Evolutionary conservation across 2,113 vertebrate genomes (phyloP).

Genomic region (Chloropsis cyanopogon): DNA sequence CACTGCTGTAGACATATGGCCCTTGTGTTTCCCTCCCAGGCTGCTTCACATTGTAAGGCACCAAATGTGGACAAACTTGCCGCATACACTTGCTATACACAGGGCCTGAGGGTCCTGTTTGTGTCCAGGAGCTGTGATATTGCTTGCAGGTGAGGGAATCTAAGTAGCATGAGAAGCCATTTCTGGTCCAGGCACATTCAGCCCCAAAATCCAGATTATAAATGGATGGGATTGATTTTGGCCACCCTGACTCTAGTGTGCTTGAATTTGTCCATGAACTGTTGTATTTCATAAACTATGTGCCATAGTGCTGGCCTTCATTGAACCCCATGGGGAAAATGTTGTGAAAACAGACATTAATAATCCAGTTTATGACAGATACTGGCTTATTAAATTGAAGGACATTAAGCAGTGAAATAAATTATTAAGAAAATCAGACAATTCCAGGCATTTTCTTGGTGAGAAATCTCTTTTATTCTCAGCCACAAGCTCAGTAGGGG

Average conservation of each 20-base stretch:
- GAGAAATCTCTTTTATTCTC: not conserved
- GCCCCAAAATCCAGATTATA: not conserved
- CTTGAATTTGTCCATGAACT: not conserved
- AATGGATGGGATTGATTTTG: rapidly evolving
- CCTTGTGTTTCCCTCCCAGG: not conserved
- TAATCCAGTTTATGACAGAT: not conserved
- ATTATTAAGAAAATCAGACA: constrained; percentile 7
- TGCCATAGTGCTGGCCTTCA: not conserved
- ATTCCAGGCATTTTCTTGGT: not conserved
- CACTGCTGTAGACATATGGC: rapidly evolving
- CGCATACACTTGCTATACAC: not conserved
- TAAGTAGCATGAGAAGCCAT: not conserved
- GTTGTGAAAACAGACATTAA: not conserved
- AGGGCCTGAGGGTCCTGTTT: not conserved
- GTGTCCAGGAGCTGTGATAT: not conserved
- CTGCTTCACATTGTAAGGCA: not conserved
- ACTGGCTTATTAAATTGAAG: not conserved
- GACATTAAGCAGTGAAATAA: not conserved
- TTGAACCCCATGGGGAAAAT: not conserved
- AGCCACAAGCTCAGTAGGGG: not conserved
- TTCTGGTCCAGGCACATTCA: not conserved
- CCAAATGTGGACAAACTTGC: not conserved
- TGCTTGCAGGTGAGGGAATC: not conserved
- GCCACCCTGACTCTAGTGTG: not conserved
- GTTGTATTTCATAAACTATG: not conserved